These are phyloP conservation scores for Tenthredo livida DNA, from an alignment of 2,888 invertebrate species.

Conservation along the genomic window DNA sequence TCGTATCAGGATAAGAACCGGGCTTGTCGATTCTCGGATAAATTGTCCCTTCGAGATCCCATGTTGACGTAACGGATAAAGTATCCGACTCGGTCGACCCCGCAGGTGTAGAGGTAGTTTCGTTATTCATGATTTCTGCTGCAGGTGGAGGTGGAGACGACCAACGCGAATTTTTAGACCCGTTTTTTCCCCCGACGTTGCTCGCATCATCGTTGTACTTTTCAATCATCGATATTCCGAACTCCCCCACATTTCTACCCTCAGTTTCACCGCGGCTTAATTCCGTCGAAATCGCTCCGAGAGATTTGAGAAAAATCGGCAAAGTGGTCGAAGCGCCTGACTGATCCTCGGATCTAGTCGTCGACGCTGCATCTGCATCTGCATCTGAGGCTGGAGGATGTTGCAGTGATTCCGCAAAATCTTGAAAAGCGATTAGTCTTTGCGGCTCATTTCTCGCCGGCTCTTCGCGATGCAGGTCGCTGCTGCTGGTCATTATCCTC, in stretches of 20 bases:
- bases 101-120: not conserved
- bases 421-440: not conserved
- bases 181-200: not conserved
- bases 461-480: not conserved
- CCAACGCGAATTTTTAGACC: not conserved
- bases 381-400: no score
- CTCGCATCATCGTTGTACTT: not conserved
- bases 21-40: not conserved
- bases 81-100: not conserved
- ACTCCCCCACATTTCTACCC: not conserved
- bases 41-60: not conserved
- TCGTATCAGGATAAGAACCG: conserved; percentile 10
- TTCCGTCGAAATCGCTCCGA: not conserved
- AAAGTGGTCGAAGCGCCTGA: not conserved
- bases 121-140: not conserved
- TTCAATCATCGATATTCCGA: not conserved
- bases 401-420: not conserved
- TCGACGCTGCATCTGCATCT: not conserved
- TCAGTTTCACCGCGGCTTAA: not conserved
- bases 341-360: not conserved
- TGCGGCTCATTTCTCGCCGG: not conserved
- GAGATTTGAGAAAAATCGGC: not conserved
- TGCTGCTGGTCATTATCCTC: not conserved
- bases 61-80: not conserved
- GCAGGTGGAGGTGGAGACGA: no score